Base-by-base conservation (phyloP, 2,113 vertebrate species). In the Orientallactaga bullata region DNA sequence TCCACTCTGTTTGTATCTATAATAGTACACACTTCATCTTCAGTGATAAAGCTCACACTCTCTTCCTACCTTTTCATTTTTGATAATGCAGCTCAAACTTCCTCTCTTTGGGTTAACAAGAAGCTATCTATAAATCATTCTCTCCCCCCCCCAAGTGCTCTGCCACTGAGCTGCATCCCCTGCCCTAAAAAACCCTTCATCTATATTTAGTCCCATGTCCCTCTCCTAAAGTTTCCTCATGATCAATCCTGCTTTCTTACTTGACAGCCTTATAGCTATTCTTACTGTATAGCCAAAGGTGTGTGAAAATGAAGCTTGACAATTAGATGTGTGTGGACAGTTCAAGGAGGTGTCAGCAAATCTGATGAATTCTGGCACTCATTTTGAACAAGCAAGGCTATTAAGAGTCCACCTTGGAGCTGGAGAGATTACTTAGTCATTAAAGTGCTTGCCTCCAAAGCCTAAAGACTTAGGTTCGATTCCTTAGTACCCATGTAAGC, bases 331-430 rank as follows among this genome's bases (percentile, higher is more conserved):
- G 9, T 78, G 6, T 63, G 74, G 18, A 37, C 55, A 89, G 61
- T 87, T 80, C 66, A 77, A 88, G 60, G 58, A 86, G 93, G 76
- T 35, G 90, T 80, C 78, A 69, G 76, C 28, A 85, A 66, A 84
- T 93, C 55, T 92, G 32, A 63, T 80, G 65, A 77, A 81, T 77
- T 39, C 63, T 85, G 80, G 61, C 61, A 84, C n/a, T 74, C 72
- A 90, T 81, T 90, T 88, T 95, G 68, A 94, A 73, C 85, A 94
- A 95, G 93, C 39, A 92, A 94, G 47, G 91, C 60, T 85, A 88
- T 51, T 93, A 47, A 47, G 42, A 47, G 42, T 47, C 42, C 42
- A 47, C 42, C 42, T 47, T 47, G 42, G 42, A 47, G 42, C 42
- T 47, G 42, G 42, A 47, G 42, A 47, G 42, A 47, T 47, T 47